Evolutionary conservation across 2,888 invertebrate species (phyloP), one percentile per base, ranked within the genome.

Genomic region (Erannis defoliaria): DNA sequence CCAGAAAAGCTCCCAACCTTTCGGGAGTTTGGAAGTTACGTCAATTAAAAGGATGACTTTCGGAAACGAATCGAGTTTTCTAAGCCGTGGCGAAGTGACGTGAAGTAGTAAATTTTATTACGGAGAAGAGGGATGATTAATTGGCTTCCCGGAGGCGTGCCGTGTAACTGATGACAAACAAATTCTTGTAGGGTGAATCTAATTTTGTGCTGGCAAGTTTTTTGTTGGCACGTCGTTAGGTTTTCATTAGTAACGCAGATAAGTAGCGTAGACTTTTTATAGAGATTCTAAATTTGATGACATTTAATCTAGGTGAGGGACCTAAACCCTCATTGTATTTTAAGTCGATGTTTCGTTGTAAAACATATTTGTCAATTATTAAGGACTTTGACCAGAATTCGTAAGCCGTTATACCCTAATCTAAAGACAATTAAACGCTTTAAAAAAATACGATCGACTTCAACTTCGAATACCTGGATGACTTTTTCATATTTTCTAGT

Each of bases 101-200:
- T 76, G 66, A 56, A 81, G 80, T 78, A 81, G 80, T 81, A 78
- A 77, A 81, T 81, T 81, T 81, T 81, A 81, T 81, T 81, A 81
- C 76, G 73, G 71, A 69, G 71, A 55, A 70, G 64, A 75, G 74
- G 77, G 77, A 81, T 81, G 81, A 81, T 81, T 81, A 81, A 81
- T 81, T 76, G 76, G 75, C 80, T 76, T 77, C 72, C 68, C 62
- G 72, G 66, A 70, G 67, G 73, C 73, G 74, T 70, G 48, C 70
- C 53, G 43, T 75, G 68, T 74, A 66, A 68, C 67, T 68, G 68
- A 73, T 80, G 80, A 80, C 77, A 76, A 78, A 81, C 78, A 81
- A 73, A 75, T 79, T 77, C 72, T 61, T 72, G 68, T 66, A 67
- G 68, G 70, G 18, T 75, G 75, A 75, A 57, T 42, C 26, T 42